Percentiles rank a stretch among this genome's conserved stretches.
These are phyloP conservation scores for Mystacides longicornis DNA, from an alignment of 2,888 invertebrate species.

Conservation along the genomic window DNA sequence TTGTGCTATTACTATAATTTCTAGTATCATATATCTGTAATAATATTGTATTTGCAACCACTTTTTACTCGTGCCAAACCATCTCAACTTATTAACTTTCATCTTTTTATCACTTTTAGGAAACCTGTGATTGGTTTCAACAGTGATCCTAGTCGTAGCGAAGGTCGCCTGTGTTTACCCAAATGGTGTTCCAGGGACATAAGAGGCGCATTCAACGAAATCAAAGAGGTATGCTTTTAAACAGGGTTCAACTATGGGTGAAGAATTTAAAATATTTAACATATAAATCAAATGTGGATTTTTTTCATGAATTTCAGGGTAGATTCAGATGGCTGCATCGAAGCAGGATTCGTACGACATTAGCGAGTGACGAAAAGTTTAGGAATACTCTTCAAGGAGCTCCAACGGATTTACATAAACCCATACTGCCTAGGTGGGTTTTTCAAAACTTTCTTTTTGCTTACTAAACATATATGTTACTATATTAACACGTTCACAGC, in stretches of 20 bases:
- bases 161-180: slow-evolving; percentile 87
- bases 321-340: slow-evolving; percentile 81
- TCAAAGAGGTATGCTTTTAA: slow-evolving; percentile 55
- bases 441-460: background rate
- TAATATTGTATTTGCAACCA: too few species aligned
- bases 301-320: slow-evolving; percentile 47
- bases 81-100: too few species aligned
- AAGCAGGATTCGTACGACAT: slow-evolving; percentile 80
- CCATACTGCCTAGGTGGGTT: slow-evolving; percentile 46
- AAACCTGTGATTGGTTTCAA: slow-evolving; percentile 97
- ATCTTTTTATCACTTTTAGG: slow-evolving; percentile 32
- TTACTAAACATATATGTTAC: background rate
- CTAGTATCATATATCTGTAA: too few species aligned
- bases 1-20: too few species aligned
- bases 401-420: slow-evolving; percentile 67
- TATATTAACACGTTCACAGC: background rate
- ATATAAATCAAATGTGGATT: background rate
- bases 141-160: slow-evolving; percentile 89
- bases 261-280: background rate
- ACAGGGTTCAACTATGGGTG: background rate
- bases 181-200: slow-evolving; percentile 76
- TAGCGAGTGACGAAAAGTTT: slow-evolving; percentile 55
- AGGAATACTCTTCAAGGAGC: slow-evolving; percentile 45
- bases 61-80: too few species aligned
- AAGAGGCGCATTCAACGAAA: slow-evolving; percentile 65